These are phyloP conservation scores for Pseudorasbora parva DNA, from an alignment of 2,113 vertebrate species.

Conservation along the genomic window DNA sequence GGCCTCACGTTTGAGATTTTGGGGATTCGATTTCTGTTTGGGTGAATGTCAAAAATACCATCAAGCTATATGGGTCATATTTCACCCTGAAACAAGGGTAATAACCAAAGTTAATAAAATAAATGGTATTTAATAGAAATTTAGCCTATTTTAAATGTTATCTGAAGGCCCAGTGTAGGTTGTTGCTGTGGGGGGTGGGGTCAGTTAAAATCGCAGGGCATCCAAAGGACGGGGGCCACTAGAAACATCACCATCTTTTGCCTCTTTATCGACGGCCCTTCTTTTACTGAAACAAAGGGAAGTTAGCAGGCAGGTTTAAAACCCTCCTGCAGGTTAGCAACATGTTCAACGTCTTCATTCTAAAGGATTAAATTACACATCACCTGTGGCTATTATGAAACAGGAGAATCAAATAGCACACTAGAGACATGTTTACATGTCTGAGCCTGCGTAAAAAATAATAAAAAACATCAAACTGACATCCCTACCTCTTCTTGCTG, in stretches of 20 bases:
- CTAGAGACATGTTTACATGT: conserved; percentile 1
- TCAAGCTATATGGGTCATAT: not conserved
- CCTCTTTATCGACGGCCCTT: no score
- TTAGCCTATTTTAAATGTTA: not conserved
- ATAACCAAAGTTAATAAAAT: no score
- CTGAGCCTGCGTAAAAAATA: conserved; percentile 12
- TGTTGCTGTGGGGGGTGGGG: no score
- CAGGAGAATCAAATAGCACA: conserved; percentile 11
- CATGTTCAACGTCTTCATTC: not conserved
- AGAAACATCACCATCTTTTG: no score
- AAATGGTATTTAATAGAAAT: not conserved
- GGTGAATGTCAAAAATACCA: not conserved
- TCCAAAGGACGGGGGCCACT: no score
- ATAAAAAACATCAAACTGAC: not conserved
- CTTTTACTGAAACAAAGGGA: not conserved
- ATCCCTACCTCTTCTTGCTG: not conserved
- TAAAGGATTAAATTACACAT: conserved; percentile 29
- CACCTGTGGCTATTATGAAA: conserved; percentile 31
- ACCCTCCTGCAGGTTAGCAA: conserved; percentile 7
- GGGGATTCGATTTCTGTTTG: not conserved
- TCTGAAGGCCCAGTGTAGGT: no score
- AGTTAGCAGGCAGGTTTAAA: not conserved
- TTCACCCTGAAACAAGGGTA: not conserved
- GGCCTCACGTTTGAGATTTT: not conserved
- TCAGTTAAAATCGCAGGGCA: no score